phyloP scores from a whole-genome alignment of 2,797 vertebrate genomes.

The Paratrypauchen microcephalus region DNA sequence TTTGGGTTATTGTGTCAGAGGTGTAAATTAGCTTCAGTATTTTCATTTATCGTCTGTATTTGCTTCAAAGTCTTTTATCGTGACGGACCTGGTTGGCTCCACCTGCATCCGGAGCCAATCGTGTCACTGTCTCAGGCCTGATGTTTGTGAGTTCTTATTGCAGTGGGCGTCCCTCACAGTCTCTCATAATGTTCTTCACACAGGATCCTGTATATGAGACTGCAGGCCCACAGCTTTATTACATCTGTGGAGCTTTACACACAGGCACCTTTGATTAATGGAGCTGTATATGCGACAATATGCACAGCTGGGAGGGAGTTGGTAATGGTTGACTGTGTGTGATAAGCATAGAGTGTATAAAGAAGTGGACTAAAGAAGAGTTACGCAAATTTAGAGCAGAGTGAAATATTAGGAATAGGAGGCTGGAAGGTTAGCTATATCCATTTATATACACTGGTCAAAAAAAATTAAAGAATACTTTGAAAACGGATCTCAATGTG shows the following conservation, averaged over 20 bases:
- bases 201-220: conserved; percentile 45
- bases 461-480: too few species aligned
- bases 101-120: conserved; percentile 57
- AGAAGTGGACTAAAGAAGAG: too few species aligned
- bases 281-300: conserved; percentile 46
- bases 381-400: too few species aligned
- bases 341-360: too few species aligned
- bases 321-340: too few species aligned
- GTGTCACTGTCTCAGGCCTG: conserved; percentile 69
- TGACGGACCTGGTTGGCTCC: conserved; percentile 1
- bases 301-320: conserved; percentile 11
- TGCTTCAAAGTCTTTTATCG: conserved; percentile 56
- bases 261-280: conserved; percentile 74
- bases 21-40: too few species aligned
- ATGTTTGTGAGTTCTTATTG: conserved; percentile 76
- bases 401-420: too few species aligned
- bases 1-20: too few species aligned
- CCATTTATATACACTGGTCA: too few species aligned
- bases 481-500: too few species aligned
- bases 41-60: conserved; percentile 64
- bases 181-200: conserved; percentile 72
- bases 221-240: conserved; percentile 59
- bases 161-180: conserved; percentile 64
- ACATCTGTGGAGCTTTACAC: conserved; percentile 72
- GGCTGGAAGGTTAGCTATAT: too few species aligned